Evolutionary conservation across 2,888 invertebrate species (phyloP), one percentile per base, ranked within the genome.

Genomic region (Plutella xylostella): DNA sequence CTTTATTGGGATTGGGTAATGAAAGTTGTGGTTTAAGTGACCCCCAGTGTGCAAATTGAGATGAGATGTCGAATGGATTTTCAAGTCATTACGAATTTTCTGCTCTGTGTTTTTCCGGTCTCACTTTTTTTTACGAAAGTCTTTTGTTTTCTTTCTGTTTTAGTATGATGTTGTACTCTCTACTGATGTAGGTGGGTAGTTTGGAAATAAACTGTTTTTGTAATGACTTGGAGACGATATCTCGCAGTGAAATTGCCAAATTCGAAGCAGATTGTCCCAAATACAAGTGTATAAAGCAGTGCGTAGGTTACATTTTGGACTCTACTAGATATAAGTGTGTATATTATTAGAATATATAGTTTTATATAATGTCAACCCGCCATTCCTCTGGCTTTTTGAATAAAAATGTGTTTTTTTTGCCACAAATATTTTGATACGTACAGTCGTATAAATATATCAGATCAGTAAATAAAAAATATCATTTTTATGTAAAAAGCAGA

Each of bases 281-380:
- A 35, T 21, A 30, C 7, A 9, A n/a, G 19, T 17, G 25, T 25
- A 31, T 30, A 48, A 53, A 49, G 61, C 71, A 69, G 76, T 72
- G 77, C 70, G 72, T 67, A 71, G 76, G 71, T 61, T 56, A 49
- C 46, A 60, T 57, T 54, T 62, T 58, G 72, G 72, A 74, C 72
- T 67, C 54, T 52, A 46, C 19, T 45, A 35, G 30, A 11, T 4
- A 9, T 46, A 46, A 72, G 70, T 63, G 70, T 73, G 72, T 72
- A 73, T 70, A 72, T 64, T 71, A 56, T 50, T 70, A 72, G 68
- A 42, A 22, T 42, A 42, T 33, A 63, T 68, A 72, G 66, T 71
- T 72, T 69, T 74, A 60, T 68, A 58, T 51, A 41, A 22, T 31
- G 15, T 39, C 12, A 31, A 30, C 41, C 31, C 41, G 41, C 41